Base-by-base conservation (phyloP, 2,113 vertebrate genomes). In the Rhabdomys dilectus region DNA sequence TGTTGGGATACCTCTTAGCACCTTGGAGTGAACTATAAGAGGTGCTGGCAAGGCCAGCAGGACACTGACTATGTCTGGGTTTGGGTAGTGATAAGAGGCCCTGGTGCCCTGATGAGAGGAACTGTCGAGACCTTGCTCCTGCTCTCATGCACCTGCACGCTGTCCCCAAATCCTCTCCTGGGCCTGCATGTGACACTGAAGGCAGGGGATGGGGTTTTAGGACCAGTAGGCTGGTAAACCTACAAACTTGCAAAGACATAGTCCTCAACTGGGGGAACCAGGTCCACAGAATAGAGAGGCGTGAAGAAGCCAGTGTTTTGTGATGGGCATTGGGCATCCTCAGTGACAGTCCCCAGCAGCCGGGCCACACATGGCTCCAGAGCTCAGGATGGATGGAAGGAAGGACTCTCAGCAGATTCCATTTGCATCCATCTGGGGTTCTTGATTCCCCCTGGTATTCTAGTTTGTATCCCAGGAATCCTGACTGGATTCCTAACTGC, bases 121-220 rank as follows among this genome's bases (percentile, higher is more conserved):
- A 68, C 29, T 29, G 58, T 70, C 0, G 3, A 4, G 62, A 2
- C 0, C 24, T 26, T 42, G n/a, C 13, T n/a, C 39, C 66, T 89
- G 36, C 11, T 66, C 34, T 48, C 42, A 31, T 0, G 8, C 1
- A 1, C 29, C 1, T 31, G 45, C 4, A 0, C 0, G 7, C 60
- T 39, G 70, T 34, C 24, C 42, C 56, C 5, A 22, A 31, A 10
- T 29, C 68, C 51, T 77, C 26, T 56, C 72, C n/a, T 0, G 9
- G 24, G 11, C 39, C 8, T 31, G 34, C 42, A 53, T 66, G 34
- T 34, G 58, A 51, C 17, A 39, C 58, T 51, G 72, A 51, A 64
- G 73, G 39, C 72, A 45, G 73, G 31, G 9, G 2, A 21, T 68
- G 34, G n/a, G 7, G 42, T 66, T 31, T 66, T 66, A 48, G 29